Evolutionary conservation across 1,140 invertebrate genomes (phyloP), one percentile per base, ranked within the genome.

Genomic region (Elymnias hypermnestra): DNA sequence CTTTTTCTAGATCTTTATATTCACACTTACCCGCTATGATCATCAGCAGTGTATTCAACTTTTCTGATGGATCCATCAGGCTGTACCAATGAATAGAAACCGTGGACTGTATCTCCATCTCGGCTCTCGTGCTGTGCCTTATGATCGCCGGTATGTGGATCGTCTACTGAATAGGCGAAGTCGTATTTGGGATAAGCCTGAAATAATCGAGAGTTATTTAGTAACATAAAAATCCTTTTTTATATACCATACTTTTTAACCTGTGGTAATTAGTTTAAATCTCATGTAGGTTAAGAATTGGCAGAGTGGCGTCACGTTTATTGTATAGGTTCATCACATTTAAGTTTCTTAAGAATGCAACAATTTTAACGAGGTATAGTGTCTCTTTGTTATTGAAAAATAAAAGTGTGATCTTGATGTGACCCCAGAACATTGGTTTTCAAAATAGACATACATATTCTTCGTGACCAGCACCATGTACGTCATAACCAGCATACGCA

Each of bases 81-180:
- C 35, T 83, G 72, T 9, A 83, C 60, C 39, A 81, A 58, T 13
- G 57, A 64, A 65, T 81, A 81, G 50, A 37, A 59, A 4, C 83
- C 72, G 36, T 77, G 72, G 21, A 87, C 68, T 7, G 52, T 50
- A 55, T 75, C 69, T 6, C 72, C 72, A 42, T 75, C 72, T 38
- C 70, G 63, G 55, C 35, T 53, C 56, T 72, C 69, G 49, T 70
- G 69, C 57, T 72, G 69, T 4, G 63, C 59, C 56, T 72, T 72
- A 46, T 63, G 55, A 47, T 72, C 68, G 4, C 68, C 65, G 38
- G 68, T 69, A 56, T 73, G 64, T 0, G 74, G 63, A 58, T 88
- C 87, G 5, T 81, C 60, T 9, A 89, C 87, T 31, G 77, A 81
- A 63, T 89, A 89, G 2, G 73, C 66, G 62, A 74, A 88, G 59